phyloP scores from a whole-genome alignment of 2,797 vertebrate genomes.

The Malacoraja senta region DNA sequence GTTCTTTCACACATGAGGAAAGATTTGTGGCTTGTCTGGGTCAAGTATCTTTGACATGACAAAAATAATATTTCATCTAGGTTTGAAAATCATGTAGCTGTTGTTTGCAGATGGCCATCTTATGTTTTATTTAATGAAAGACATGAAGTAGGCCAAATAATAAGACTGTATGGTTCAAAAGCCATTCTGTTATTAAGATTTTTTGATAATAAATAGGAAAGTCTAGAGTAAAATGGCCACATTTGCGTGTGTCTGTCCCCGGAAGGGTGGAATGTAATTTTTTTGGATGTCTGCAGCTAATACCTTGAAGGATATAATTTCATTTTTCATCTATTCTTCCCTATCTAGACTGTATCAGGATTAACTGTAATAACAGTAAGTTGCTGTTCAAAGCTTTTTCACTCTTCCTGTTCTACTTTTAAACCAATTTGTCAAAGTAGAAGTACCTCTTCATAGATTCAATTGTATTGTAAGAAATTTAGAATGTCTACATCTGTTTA shows the following conservation, averaged over 20 bases:
- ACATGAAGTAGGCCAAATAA: constrained; percentile 28
- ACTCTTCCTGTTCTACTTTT: constrained; percentile 64
- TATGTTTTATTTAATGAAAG: constrained; percentile 46
- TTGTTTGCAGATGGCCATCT: constrained; percentile 80
- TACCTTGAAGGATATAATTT: constrained; percentile 99
- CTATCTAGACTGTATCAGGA: constrained; percentile 99
- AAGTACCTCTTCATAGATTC: background rate
- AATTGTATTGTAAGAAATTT: constrained; percentile 18
- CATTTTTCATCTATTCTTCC: constrained; percentile 99
- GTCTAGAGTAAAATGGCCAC: constrained; percentile 63
- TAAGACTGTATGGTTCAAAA: background rate
- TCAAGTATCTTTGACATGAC: constrained; percentile 61
- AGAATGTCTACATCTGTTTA: background rate
- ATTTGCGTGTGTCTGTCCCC: constrained; percentile 85
- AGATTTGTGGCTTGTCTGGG: constrained; percentile 57
- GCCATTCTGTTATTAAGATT: constrained; percentile 31
- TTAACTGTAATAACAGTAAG: constrained; percentile 99
- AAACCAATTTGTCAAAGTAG: constrained; percentile 39
- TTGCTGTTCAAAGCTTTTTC: constrained; percentile 88
- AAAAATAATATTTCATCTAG: constrained; percentile 52
- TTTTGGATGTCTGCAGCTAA: constrained; percentile 98
- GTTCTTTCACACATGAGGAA: constrained; percentile 68
- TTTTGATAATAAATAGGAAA: constrained; percentile 49
- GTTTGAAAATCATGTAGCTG: constrained; percentile 76
- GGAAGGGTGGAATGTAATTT: constrained; percentile 87